Evolutionary conservation across 2,888 invertebrate species (phyloP).

Genomic region (Cacoxenus indagator): DNA sequence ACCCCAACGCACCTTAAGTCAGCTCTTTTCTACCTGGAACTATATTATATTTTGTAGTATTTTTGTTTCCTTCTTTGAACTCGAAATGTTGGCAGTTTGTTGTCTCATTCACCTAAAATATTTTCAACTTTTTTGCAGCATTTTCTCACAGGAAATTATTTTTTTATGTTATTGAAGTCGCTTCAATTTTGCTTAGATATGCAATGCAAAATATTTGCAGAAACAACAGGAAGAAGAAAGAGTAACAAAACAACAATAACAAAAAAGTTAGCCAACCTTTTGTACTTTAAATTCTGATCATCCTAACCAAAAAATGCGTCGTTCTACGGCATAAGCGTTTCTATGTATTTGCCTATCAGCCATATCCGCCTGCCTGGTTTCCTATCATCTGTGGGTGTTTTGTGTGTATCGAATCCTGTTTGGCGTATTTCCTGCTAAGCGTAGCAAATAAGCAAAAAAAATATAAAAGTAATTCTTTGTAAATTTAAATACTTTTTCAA

Average conservation of each 20-base stretch:
- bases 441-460: background rate
- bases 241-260: background rate
- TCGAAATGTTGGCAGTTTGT: background rate
- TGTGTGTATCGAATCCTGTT: slow-evolving; percentile 3
- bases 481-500: slow-evolving; percentile 1
- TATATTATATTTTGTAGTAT: background rate
- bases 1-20: background rate
- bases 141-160: background rate
- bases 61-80: background rate
- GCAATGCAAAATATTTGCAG: slow-evolving; percentile 14
- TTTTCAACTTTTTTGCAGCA: background rate
- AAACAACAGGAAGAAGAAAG: background rate
- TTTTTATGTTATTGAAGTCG: background rate
- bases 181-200: background rate
- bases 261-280: slow-evolving; percentile 5
- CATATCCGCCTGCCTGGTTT: background rate
- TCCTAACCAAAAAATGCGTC: background rate
- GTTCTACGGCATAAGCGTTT: background rate
- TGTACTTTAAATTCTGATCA: background rate
- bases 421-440: slow-evolving; percentile 8
- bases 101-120: background rate
- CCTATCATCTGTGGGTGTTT: background rate
- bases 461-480: slow-evolving; percentile 10
- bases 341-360: background rate
- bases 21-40: background rate